A percentile compares a stretch with the other conserved stretches of the same genome.
Evolutionary conservation across 2,888 invertebrate genomes (phyloP).

Genomic region (Hesperia comma): DNA sequence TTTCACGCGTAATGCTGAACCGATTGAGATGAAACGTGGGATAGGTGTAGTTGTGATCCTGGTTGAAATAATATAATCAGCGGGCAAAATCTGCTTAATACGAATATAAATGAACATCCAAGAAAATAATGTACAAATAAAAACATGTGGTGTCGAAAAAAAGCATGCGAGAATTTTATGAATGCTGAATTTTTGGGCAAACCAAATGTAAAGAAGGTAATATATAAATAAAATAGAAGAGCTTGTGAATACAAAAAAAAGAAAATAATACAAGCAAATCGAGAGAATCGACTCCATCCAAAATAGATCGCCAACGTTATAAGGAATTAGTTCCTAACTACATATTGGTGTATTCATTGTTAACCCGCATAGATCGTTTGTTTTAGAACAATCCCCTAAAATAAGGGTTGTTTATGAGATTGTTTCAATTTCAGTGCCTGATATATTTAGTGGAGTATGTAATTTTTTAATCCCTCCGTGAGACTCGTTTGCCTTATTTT

Average conservation of each 20-base stretch:
- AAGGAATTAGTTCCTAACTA: slow-evolving; percentile 20
- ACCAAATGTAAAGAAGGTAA: not conserved
- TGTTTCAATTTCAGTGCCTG: slow-evolving; percentile 79
- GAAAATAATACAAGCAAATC: slow-evolving; percentile 38
- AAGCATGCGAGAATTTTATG: no score
- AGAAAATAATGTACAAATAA: no score
- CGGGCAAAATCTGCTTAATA: no score
- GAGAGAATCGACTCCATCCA: slow-evolving; percentile 63
- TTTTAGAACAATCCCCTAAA: slow-evolving; percentile 44
- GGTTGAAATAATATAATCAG: no score
- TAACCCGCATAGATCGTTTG: slow-evolving; percentile 15
- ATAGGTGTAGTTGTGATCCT: no score
- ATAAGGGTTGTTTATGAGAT: slow-evolving; percentile 56
- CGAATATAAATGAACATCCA: no score
- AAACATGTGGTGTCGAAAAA: no score
- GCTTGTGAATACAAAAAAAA: not conserved
- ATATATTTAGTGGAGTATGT: slow-evolving; percentile 58
- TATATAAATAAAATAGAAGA: not conserved
- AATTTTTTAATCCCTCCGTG: slow-evolving; percentile 79
- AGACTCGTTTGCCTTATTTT: slow-evolving; percentile 80
- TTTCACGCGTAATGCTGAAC: no score
- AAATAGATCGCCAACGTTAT: slow-evolving; percentile 51
- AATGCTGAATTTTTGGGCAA: no score
- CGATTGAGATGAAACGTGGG: no score
- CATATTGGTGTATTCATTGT: slow-evolving; percentile 18